Base-by-base conservation (phyloP, 2,797 vertebrate genomes). In the Peromyscus aztecus region DNA sequence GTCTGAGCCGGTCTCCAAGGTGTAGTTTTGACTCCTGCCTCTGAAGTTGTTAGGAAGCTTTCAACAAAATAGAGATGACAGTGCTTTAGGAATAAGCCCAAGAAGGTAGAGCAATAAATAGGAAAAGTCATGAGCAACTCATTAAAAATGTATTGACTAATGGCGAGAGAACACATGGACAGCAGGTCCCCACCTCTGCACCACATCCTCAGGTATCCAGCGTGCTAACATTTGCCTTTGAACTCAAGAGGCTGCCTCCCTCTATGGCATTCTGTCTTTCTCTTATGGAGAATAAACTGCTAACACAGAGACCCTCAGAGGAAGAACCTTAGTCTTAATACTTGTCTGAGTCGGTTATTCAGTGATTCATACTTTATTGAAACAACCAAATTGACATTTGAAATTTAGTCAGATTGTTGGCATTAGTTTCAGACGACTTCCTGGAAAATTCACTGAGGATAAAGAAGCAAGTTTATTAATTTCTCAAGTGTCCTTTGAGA, bases 31-130 rank as follows among this genome's bases (percentile, higher is more conserved):
- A 92, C 11, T 85, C 23, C 40, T 91, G 37, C 61, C 63, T 92
- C 49, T 92, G 80, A 95, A 78, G 13, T 82, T 63, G 55, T 17
- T 67, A 43, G 77, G 89, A 89, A 69, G 17, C 63, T 52, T 87
- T 97, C 96, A 96, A 83, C 61, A 91, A 95, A 95, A 75, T 69
- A 49, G 59, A 65, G 71, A 73, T 55, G 86, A 75, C 81, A 89
- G 34, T 65, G 6, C 46, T 92, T 63, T 3, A 19, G 85, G 75
- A 89, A 76, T 92, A 94, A 75, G 43, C 40, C 37, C 90, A 23
- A 71, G 49, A 46, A 78, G 85, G 4, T 80, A 34, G 57, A 82
- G 76, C 65, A 37, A 82, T 34, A 87, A 80, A 89, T 17, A 78
- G 52, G 49, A 69, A 75, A 52, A 59, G 37, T 85, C 73, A 89